These are phyloP conservation scores for Anastatus disparis DNA, from an alignment of 1,140 invertebrate genomes.

Conservation along the genomic window DNA sequence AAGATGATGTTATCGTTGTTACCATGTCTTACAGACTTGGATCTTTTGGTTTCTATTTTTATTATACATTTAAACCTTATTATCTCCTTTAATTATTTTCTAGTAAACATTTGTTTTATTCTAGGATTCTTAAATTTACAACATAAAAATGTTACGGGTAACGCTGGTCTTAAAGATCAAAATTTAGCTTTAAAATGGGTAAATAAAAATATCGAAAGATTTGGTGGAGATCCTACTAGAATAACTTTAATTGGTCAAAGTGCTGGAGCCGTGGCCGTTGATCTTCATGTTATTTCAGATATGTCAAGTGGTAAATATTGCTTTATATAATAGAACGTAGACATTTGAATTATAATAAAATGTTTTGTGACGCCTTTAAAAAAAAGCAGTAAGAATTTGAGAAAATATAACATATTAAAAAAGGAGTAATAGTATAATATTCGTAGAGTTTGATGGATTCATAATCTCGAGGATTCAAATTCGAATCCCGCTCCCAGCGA, in stretches of 20 bases:
- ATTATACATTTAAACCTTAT: constrained; percentile 62
- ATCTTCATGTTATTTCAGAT: constrained; percentile 63
- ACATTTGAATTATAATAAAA: neutral
- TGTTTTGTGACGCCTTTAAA: no score
- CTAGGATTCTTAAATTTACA: constrained; percentile 64
- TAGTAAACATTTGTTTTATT: neutral
- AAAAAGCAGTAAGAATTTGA: no score
- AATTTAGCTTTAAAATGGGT: constrained; percentile 76
- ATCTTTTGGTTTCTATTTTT: no score
- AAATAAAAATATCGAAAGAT: constrained; percentile 69
- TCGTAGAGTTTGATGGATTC: neutral
- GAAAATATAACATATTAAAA: no score
- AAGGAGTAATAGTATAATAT: no score
- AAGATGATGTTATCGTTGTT: constrained; percentile 73
- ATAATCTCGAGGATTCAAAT: neutral
- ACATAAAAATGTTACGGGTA: constrained; percentile 65
- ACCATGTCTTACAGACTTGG: constrained; percentile 78
- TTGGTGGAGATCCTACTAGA: constrained; percentile 68
- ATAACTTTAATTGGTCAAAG: constrained; percentile 68
- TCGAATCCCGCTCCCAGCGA: no score
- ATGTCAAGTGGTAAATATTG: constrained; percentile 57
- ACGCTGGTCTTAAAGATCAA: constrained; percentile 71
- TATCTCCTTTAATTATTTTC: constrained; percentile 56
- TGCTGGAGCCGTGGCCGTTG: constrained; percentile 63
- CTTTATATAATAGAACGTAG: neutral